These are phyloP conservation scores for Apamea sordens DNA, from an alignment of 2,888 invertebrate species.

Conservation along the genomic window DNA sequence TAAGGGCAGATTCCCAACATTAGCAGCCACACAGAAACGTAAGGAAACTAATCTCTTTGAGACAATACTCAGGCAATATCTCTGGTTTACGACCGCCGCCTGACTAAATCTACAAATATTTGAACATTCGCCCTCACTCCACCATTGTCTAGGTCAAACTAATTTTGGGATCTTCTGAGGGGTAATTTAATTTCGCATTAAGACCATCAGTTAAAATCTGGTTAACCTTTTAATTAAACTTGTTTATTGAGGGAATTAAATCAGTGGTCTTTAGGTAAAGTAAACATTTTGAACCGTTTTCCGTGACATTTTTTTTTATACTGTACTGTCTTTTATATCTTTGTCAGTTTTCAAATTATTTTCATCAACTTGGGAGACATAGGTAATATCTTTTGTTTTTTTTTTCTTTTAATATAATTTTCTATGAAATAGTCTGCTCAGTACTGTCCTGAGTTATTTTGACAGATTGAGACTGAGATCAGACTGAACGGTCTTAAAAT, in stretches of 20 bases:
- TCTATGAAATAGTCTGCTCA: too few relatives aligned
- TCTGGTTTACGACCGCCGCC: conserved; percentile 85
- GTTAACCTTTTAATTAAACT: conserved; percentile 77
- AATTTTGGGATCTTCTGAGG: conserved; percentile 82
- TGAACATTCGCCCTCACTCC: conserved; percentile 80
- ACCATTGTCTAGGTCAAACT: conserved; percentile 88
- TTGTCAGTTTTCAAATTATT: background rate
- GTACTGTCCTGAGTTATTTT: too few relatives aligned
- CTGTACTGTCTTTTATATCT: too few relatives aligned
- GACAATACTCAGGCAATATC: conserved; percentile 87
- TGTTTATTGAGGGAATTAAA: conserved; percentile 68
- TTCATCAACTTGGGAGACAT: background rate
- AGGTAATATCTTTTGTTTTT: too few relatives aligned
- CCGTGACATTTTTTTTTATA: conserved; percentile 24
- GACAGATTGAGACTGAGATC: too few relatives aligned
- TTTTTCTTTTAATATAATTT: too few relatives aligned
- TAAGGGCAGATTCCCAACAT: conserved; percentile 67
- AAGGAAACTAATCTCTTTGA: conserved; percentile 88
- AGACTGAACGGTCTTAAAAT: too few relatives aligned
- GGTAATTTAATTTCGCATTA: conserved; percentile 86
- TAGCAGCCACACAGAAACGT: conserved; percentile 77
- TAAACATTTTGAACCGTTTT: conserved; percentile 42
- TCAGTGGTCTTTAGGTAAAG: conserved; percentile 42
- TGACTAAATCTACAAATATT: conserved; percentile 87
- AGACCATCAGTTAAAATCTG: conserved; percentile 80